Evolutionary conservation across 2,113 vertebrate genomes (phyloP), one percentile per base, ranked within the genome.

Genomic region (Bambusicola thoracicus): DNA sequence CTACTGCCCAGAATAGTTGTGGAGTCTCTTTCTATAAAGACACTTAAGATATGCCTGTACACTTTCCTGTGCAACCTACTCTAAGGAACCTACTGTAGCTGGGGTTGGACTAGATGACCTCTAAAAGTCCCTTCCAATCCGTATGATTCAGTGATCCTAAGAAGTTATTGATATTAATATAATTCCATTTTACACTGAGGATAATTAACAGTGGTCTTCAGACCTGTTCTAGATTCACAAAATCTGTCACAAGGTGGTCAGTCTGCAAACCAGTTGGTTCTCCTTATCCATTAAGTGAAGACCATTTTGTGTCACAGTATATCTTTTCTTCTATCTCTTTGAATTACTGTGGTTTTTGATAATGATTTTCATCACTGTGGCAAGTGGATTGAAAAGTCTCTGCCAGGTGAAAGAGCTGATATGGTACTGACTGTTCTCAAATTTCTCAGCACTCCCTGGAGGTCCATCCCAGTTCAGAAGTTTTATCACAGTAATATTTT

Each of bases 401-500:
- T 67, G 22, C 70, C 46, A n/a, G 25, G 56, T 88, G 49, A 85
- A 77, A 90, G 80, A 94, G 83, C 14, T 74, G 74, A 85, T 66
- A 72, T 10, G 44, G 24, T 48, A 92, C 48, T 79, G 77, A 73
- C 48, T 73, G 30, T 77, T 87, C 81, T 81, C 62, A 89, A 69
- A 84, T 87, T 93, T 82, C 44, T 92, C 20, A 0, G 16, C 38
- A 62, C 58, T 56, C 74, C 67, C 70, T 66, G 59, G 70, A 85
- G 53, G 67, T 81, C 81, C 65, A 10, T 58, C 16, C 27, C 66
- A 29, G 13, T 15, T 87, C 30, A 84, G 48, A 88, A 92, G 24
- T 93, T 96, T 90, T 87, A 87, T 90, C 62, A 65, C 24, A 44
- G 81, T 44, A 89, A 58, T 90, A 84, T 90, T 93, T 93, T 94